Evolutionary conservation across 2,113 vertebrate genomes (phyloP).

Genomic region (Aptenodytes patagonicus): DNA sequence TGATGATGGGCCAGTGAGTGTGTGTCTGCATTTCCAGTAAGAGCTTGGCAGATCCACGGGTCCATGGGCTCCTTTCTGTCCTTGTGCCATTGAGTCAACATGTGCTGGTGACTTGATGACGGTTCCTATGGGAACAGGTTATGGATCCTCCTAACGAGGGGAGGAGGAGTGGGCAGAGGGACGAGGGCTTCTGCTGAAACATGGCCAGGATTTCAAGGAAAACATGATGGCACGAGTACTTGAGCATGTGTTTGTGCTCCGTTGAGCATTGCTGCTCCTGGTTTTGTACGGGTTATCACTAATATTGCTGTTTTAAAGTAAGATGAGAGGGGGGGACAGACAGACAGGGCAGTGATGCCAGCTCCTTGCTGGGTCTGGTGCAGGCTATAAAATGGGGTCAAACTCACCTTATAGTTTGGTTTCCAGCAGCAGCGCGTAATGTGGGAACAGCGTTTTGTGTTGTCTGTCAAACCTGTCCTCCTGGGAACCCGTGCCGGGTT

Average conservation of each 20-base stretch:
- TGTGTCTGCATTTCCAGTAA: background rate
- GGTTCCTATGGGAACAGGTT: background rate
- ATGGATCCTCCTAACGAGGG: background rate
- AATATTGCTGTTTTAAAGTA: fast-evolving
- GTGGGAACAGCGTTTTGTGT: fast-evolving
- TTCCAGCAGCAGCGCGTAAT: background rate
- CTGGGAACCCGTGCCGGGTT: fast-evolving
- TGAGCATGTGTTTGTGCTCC: background rate
- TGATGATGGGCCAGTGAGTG: background rate
- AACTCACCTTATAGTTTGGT: background rate
- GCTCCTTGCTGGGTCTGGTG: background rate
- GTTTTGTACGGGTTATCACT: fast-evolving
- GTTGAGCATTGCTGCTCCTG: background rate
- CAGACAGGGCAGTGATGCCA: background rate
- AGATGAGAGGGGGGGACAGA: background rate
- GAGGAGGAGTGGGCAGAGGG: background rate
- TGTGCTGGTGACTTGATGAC: background rate
- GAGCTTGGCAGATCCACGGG: fast-evolving
- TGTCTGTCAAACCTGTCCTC: background rate
- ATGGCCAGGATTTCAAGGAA: background rate
- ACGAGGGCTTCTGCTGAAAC: background rate
- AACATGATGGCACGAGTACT: background rate
- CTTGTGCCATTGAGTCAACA: background rate
- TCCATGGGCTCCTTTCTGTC: background rate
- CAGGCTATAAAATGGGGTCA: fast-evolving